Conservation (phyloP, 2,113 vertebrate genomes). For the Peromyscus californicus region DNA sequence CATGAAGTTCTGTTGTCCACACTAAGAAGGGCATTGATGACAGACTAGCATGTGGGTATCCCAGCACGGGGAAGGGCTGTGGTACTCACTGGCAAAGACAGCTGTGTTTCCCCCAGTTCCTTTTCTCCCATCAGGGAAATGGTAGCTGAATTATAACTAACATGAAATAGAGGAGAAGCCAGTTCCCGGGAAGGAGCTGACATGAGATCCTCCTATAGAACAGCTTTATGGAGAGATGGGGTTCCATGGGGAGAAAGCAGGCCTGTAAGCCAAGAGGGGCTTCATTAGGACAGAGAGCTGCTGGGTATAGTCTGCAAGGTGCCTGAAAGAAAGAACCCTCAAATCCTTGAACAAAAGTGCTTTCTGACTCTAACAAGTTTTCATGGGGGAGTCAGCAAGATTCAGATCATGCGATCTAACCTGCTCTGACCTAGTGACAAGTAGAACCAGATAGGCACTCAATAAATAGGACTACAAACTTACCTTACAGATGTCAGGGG, state of each 20-base stretch:
- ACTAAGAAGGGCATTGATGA: not conserved
- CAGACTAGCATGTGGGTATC: not conserved
- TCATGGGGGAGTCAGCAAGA: not conserved
- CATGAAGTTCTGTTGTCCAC: not conserved
- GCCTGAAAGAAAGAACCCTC: not conserved
- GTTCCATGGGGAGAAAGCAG: not conserved
- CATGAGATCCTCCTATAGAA: not conserved
- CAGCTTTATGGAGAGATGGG: not conserved
- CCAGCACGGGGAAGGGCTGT: not conserved
- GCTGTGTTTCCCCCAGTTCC: not conserved
- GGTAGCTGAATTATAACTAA: not conserved
- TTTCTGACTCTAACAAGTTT: not conserved
- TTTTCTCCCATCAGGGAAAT: not conserved
- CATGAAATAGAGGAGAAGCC: not conserved
- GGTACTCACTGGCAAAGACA: not conserved
- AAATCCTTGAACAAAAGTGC: not conserved
- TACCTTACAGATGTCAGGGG: no score
- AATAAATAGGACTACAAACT: not conserved
- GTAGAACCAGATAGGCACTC: not conserved
- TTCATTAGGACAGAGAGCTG: not conserved
- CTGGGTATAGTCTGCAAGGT: not conserved
- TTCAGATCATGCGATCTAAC: not conserved
- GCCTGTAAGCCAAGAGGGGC: not conserved
- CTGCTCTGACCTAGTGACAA: not conserved
- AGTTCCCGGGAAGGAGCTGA: not conserved